phyloP scores from a whole-genome alignment of 1,140 invertebrate species.

The Cataglyphis hispanica region DNA sequence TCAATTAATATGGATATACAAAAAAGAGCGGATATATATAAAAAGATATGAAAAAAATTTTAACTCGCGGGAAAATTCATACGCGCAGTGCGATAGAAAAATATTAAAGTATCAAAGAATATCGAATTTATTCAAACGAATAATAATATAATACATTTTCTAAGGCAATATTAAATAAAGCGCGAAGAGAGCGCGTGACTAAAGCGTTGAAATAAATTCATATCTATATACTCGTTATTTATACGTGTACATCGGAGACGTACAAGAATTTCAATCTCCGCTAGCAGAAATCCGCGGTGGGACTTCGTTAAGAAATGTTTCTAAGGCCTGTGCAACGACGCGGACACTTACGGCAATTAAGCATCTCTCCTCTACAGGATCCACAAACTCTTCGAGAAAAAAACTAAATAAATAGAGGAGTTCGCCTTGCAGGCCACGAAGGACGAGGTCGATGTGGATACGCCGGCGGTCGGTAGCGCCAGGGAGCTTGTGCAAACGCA shows the following conservation, averaged over 20 bases:
- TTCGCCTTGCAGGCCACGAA: constrained; percentile 43
- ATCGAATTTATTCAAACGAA: constrained; percentile 37
- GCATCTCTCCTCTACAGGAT: constrained; percentile 67
- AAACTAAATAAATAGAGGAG: constrained; percentile 77
- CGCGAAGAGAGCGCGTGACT: not conserved
- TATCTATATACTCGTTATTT: not conserved
- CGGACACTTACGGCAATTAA: constrained; percentile 75
- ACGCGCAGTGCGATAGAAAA: constrained; percentile 18
- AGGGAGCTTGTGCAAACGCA: constrained; percentile 77
- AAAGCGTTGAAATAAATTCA: constrained; percentile 16
- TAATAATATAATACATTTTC: constrained; percentile 32
- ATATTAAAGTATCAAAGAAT: constrained; percentile 28
- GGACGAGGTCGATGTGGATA: constrained; percentile 62
- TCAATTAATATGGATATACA: constrained; percentile 42
- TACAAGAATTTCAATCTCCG: constrained; percentile 14
- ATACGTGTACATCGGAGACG: no score
- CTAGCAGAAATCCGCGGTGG: constrained; percentile 47
- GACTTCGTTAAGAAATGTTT: constrained; percentile 49
- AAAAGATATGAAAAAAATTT: constrained; percentile 25
- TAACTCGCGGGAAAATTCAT: constrained; percentile 20
- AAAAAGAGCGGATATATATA: constrained; percentile 14
- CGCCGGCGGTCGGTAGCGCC: constrained; percentile 54
- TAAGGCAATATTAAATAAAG: constrained; percentile 25
- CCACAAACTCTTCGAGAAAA: constrained; percentile 68
- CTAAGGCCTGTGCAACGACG: constrained; percentile 58